These are phyloP conservation scores for Ibidorhyncha struthersii DNA, from an alignment of 2,113 vertebrate species.

Conservation along the genomic window DNA sequence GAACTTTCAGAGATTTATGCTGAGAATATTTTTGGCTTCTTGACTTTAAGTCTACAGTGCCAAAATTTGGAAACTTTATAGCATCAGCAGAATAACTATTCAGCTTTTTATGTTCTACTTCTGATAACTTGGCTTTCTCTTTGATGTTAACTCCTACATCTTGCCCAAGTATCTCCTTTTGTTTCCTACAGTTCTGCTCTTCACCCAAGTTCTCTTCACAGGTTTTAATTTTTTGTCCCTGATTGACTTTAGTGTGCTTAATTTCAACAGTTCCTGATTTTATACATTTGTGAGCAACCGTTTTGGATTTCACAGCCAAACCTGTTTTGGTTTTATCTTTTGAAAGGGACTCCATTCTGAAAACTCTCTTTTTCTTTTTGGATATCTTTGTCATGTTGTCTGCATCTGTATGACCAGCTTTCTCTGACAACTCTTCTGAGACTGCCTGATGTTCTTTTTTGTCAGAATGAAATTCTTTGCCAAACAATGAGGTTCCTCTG, in stretches of 20 bases:
- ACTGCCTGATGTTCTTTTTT: not conserved
- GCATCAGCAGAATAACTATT: not conserved
- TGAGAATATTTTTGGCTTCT: not conserved
- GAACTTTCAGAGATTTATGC: constrained; percentile 10
- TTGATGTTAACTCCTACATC: not conserved
- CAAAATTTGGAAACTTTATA: not conserved
- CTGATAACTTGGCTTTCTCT: not conserved
- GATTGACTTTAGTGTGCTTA: not conserved
- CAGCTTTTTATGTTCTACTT: not conserved
- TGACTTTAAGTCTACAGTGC: not conserved
- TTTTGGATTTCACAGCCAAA: not conserved
- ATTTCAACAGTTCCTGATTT: constrained; percentile 32
- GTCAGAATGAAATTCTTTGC: not conserved
- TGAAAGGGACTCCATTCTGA: not conserved
- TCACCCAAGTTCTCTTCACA: constrained; percentile 2
- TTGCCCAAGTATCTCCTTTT: not conserved
- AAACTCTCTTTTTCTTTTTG: not conserved
- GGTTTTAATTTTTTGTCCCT: constrained; percentile 25
- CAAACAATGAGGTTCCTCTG: not conserved
- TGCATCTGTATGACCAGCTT: not conserved
- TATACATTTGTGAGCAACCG: not conserved
- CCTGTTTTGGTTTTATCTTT: not conserved
- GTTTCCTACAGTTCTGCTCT: not conserved
- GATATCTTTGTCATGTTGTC: not conserved
- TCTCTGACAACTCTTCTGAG: not conserved